Base-by-base conservation (phyloP, 2,888 invertebrate species). In the Lasioglossum oenotherae region DNA sequence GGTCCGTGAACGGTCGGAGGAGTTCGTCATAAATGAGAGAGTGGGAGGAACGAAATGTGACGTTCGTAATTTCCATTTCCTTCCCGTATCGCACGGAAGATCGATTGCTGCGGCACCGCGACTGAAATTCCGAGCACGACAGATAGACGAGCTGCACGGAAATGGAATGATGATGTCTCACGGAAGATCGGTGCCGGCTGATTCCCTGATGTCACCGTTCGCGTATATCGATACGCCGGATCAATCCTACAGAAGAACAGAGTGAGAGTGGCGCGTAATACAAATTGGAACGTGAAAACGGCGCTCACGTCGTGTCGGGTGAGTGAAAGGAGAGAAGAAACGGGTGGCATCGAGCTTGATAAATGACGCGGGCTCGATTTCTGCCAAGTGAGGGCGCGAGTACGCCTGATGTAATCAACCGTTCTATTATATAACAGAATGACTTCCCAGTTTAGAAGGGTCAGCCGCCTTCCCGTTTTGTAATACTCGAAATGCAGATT, bases 351-450 rank as follows among this genome's bases (percentile, higher is more conserved):
- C 89, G 89, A 91, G 92, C 92, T 94, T 94, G 94, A 94, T 94
- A 93, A 94, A 94, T 94, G 94, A 94, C 90, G 90, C 89, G 87
- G 82, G 89, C 90, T 93, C 92, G 91, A 93, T 93, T 92, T 92
- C 88, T 83, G 85, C 57, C 75, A 79, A 83, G 87, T 83, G 87
- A 92, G 92, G 89, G 93, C 92, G 90, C 81, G 86, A 86, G 81
- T 90, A 16, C 44, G 86, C 89, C 82, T 92, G 92, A 92, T 93
- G 93, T 93, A 93, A 94, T 94, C 94, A 94, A 93, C 91, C 94
- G 92, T 93, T 93, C 92, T 93, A 92, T 94, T 93, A 93, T 94
- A 93, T 92, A 93, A 93, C 92, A 91, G 92, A 92, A 93, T 93
- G 93, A 92, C 92, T 93, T 92, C 88, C 88, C 88, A 85, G 91